These are phyloP conservation scores for Cyclura pinguis DNA, from an alignment of 2,797 vertebrate species.

Conservation along the genomic window DNA sequence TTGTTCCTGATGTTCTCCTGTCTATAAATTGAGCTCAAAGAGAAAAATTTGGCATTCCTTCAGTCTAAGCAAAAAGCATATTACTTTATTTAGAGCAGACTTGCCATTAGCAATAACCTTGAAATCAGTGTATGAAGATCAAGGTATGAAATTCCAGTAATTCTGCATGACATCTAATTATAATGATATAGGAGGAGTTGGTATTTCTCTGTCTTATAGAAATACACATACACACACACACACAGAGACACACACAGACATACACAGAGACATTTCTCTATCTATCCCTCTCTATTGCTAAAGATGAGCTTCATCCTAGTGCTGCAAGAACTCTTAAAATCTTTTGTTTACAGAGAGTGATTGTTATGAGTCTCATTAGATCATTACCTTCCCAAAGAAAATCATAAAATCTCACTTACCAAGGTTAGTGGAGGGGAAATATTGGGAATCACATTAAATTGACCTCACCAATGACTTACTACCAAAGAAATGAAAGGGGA, in stretches of 20 bases:
- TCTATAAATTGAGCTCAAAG: slow-evolving; percentile 16
- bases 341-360: slow-evolving; percentile 4
- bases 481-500: slow-evolving; percentile 21
- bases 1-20: background rate
- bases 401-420: slow-evolving; percentile 20
- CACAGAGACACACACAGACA: no score
- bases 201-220: background rate
- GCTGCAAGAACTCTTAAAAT: background rate
- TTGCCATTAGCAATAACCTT: slow-evolving; percentile 38
- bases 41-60: slow-evolving; percentile 1
- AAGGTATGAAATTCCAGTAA: slow-evolving; percentile 32
- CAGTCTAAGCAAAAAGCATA: background rate
- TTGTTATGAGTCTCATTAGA: slow-evolving; percentile 29
- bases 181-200: slow-evolving; percentile 23
- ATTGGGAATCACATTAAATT: slow-evolving; percentile 1
- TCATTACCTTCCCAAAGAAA: background rate
- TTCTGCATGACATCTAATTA: slow-evolving; percentile 45
- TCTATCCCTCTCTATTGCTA: background rate
- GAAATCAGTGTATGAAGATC: slow-evolving; percentile 30
- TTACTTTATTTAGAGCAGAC: slow-evolving; percentile 27
- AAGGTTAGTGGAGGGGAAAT: background rate
- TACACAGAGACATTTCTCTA: background rate
- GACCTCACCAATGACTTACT: slow-evolving; percentile 22
- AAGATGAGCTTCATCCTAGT: background rate
- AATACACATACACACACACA: no score